These are phyloP conservation scores for Microplitis mediator DNA, from an alignment of 1,140 invertebrate genomes.

Conservation along the genomic window DNA sequence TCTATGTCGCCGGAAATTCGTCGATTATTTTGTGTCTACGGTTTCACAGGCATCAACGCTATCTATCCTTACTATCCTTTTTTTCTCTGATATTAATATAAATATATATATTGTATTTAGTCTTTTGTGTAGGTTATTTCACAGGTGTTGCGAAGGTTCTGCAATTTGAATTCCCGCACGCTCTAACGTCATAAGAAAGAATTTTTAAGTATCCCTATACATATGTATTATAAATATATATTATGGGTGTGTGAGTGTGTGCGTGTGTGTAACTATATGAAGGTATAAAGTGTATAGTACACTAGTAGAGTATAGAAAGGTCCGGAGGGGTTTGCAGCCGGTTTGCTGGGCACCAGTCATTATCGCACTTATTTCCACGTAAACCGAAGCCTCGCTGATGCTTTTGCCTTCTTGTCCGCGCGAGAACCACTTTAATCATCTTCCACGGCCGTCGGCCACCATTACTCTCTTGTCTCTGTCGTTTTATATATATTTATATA, in stretches of 20 bases:
- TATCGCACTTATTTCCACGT: conserved; percentile 29
- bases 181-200: conserved; percentile 1
- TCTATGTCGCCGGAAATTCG: conserved; percentile 9
- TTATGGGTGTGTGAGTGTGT: no score
- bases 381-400: conserved; percentile 4
- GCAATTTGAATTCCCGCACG: conserved; percentile 25
- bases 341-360: conserved; percentile 21
- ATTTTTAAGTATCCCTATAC: neutral
- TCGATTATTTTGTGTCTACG: conserved; percentile 6
- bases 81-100: no score
- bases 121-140: neutral
- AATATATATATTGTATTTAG: neutral
- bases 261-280: neutral
- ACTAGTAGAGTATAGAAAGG: conserved; percentile 16
- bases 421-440: conserved; percentile 29
- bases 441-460: conserved; percentile 24
- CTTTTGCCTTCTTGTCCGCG: conserved; percentile 18
- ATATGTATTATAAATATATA: neutral
- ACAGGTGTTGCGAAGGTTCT: conserved; percentile 11
- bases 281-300: neutral
- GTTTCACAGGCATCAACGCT: neutral
- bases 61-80: no score
- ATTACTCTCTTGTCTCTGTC: conserved; percentile 15
- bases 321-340: conserved; percentile 26
- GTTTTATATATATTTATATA: no score